Evolutionary conservation across 1,140 invertebrate species (phyloP).

Genomic region (Parapsyche elsis): DNA sequence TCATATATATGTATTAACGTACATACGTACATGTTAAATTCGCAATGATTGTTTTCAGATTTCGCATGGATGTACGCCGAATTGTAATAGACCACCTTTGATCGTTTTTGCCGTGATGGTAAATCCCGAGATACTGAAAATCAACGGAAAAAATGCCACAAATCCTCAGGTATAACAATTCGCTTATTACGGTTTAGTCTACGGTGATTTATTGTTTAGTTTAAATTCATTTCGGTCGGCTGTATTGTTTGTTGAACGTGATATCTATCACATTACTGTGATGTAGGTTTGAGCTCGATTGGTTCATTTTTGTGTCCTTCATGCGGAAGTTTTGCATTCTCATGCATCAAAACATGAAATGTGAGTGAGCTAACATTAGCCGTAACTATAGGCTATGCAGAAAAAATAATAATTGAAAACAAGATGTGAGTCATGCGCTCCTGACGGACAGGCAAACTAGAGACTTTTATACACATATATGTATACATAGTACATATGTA

Average conservation of each 20-base stretch:
- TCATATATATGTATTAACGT: too few species aligned
- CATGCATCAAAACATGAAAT: too few species aligned
- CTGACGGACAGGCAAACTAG: too few species aligned
- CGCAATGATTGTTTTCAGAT: slow-evolving; percentile 57
- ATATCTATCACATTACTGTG: too few species aligned
- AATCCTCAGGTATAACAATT: slow-evolving; percentile 67
- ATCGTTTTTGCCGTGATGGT: slow-evolving; percentile 78
- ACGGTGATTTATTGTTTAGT: not conserved
- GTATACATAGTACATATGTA: not conserved
- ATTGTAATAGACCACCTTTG: slow-evolving; percentile 70
- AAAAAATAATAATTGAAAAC: too few species aligned
- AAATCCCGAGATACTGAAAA: slow-evolving; percentile 74
- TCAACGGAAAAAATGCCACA: slow-evolving; percentile 74
- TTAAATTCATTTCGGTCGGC: not conserved
- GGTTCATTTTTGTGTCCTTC: too few species aligned
- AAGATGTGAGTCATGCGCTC: too few species aligned
- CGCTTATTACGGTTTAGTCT: not conserved
- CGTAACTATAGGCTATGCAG: too few species aligned
- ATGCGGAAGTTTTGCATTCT: too few species aligned
- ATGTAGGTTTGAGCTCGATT: too few species aligned
- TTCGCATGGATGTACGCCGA: slow-evolving; percentile 67
- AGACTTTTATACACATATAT: too few species aligned
- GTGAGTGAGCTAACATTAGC: too few species aligned
- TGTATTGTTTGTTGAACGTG: not conserved
- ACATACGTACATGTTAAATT: not conserved